Evolutionary conservation across 2,888 invertebrate species (phyloP), one percentile per base, ranked within the genome.

Genomic region (Papilio elwesi): DNA sequence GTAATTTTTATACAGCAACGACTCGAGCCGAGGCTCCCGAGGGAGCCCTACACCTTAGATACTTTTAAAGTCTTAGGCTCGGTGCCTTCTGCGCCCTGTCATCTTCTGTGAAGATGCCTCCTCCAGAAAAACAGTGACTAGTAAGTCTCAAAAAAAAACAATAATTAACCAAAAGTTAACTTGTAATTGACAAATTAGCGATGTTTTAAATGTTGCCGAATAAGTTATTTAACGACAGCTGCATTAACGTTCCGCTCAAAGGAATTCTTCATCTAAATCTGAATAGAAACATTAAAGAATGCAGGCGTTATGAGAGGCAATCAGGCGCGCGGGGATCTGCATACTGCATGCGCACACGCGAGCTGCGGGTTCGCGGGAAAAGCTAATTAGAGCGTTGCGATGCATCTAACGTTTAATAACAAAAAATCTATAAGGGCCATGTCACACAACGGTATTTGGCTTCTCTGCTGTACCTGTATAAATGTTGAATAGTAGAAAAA

Each of bases 331-430:
- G 12, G 8, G n/a, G 47, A 26, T 26, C 26, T 26, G 26, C 26
- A 4, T 26, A 26, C 43, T 47, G 67, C 55, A 12, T 11, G n/a
- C 43, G 43, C 15, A 47, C 67, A 67, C 67, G 67, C 67, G 67
- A 53, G 43, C 49, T 53, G 47, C n/a, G n/a, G 6, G n/a, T 5
- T 48, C 43, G 62, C 48, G 48, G 16, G 6, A 55, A 47, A 49
- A 43, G 36, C 11, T 53, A 67, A 67, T 55, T 67, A 12, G 67
- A 67, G 67, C 67, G 67, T 67, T 67, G 51, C 67, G 65, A 66
- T 36, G 36, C 13, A 4, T 36, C 12, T 36, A 57, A 57, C 36
- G 6, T 57, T 12, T 57, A 26, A 16, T 55, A 55, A 55, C 12
- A 36, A 26, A 57, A 36, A 11, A 57, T 55, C 55, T 55, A 55